Base-by-base conservation (phyloP, 2,888 invertebrate genomes). In the Trypoxylon attenuatum region DNA sequence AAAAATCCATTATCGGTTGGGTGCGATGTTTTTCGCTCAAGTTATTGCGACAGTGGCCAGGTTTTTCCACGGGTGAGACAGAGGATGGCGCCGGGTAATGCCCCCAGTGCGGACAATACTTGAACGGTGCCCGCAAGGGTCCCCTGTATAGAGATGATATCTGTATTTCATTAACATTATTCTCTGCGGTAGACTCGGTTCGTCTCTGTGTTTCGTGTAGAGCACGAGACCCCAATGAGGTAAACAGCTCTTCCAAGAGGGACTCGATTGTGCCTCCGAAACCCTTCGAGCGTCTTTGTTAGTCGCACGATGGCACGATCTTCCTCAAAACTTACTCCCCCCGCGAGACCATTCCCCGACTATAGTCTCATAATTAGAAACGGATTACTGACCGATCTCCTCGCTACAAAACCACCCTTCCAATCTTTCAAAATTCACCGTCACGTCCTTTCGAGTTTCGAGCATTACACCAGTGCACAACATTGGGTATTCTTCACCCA, bases 101-200 rank as follows among this genome's bases (percentile, higher is more conserved):
- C n/a, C 2, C 21, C 60, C n/a, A 39, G 22, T 33, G n/a, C n/a
- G 71, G 82, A 80, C 82, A 83, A 83, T 78, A 79, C 73, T 79
- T 83, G 77, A 69, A 21, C 77, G 27, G 52, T 42, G 55, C 5
- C 13, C 23, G 39, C 45, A 33, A 42, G 62, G 71, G 73, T 64
- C 69, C 73, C 79, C 81, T 84, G 82, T 83, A 82, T 82, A 81
- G 81, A 86, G 86, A 86, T 86, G 64, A 74, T 86, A 86, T 86
- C 86, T 84, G 84, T 85, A 86, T 86, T 86, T 86, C 86, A 86
- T 86, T 86, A 86, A 85, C 86, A 86, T 86, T 86, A 86, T 86
- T 85, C 86, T 86, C 84, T 71, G 81, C 75, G 77, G 80, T 77
- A 81, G 82, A 82, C 79, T 80, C 75, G 72, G 72, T 70, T 63